phyloP scores from a whole-genome alignment of 2,797 vertebrate genomes.

The Amblyopsis hoosieri region DNA sequence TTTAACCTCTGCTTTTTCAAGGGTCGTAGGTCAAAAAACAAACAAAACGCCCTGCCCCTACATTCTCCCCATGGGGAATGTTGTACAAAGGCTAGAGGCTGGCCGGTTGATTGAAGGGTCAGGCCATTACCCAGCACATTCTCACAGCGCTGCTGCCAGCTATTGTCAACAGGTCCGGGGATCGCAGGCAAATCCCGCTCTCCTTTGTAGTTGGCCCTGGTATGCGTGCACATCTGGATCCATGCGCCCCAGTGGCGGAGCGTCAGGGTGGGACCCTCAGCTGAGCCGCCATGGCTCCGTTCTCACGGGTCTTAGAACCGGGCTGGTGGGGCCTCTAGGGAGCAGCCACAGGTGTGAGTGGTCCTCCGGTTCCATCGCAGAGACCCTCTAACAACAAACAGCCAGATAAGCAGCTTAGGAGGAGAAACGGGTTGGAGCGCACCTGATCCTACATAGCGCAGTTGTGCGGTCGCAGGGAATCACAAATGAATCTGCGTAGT shows the following conservation, averaged over 20 bases:
- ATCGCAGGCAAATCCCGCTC: conserved; percentile 51
- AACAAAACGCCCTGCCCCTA: background rate
- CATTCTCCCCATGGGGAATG: conserved; percentile 5
- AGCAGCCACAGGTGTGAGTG: conserved; percentile 45
- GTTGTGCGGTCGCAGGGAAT: conserved; percentile 1
- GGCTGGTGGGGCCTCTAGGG: conserved; percentile 23
- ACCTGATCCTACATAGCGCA: conserved; percentile 27
- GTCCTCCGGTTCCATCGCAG: conserved; percentile 23
- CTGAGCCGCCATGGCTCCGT: conserved; percentile 15
- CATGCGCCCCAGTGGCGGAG: conserved; percentile 24
- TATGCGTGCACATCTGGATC: conserved; percentile 67
- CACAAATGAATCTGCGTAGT: background rate
- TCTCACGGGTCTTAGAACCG: conserved; percentile 63
- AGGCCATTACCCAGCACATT: conserved; percentile 43
- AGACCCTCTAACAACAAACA: conserved; percentile 52
- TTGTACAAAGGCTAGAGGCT: conserved; percentile 18
- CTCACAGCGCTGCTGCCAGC: conserved; percentile 58
- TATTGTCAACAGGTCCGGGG: conserved; percentile 61
- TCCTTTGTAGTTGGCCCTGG: conserved; percentile 50
- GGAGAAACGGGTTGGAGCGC: conserved; percentile 13
- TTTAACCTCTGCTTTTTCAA: no score
- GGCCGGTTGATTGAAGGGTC: conserved; percentile 20
- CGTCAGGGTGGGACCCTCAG: conserved; percentile 39
- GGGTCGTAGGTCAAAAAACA: no score
- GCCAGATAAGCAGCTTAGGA: conserved; percentile 14